Evolutionary conservation across 2,797 vertebrate species (phyloP), one percentile per base, ranked within the genome.

Genomic region (Eulemur mongoz): DNA sequence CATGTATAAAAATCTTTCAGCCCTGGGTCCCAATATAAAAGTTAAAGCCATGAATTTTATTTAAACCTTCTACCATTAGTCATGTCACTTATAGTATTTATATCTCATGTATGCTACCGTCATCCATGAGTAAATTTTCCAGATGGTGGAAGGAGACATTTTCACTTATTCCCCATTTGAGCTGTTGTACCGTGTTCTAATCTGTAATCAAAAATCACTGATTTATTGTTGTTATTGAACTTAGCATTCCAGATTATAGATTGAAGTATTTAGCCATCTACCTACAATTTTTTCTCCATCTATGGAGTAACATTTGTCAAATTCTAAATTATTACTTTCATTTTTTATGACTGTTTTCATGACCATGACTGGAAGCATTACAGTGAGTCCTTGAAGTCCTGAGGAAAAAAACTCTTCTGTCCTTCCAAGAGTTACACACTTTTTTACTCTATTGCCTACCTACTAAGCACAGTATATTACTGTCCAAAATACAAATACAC

Each of bases 191-290:
- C 7, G 2, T 52, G 30, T 72, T 81, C 67, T 88, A 18, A 43
- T 91, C 30, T 88, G 12, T 57, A 89, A 82, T 72, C 61, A 91
- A 57, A 92, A 85, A 54, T 86, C 52, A 72, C 2, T 81, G 25
- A 75, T 89, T 92, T 91, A 57, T 93, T 95, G 89, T 96, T 89
- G 35, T 76, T 76, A 40, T n/a, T 93, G 35, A 92, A 82, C 54
- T 89, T 38, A 72, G 84, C 70, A 63, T 89, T 92, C 30, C 73
- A 65, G 23, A 45, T 40, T 92, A 63, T 45, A 73, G 17, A 89
- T 59, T 30, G n/a, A 92, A 92, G 86, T 88, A 84, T 63, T 73
- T 73, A 89, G n/a, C 32, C 45, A 79, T 69, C 65, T 54, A 27
- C 23, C 93, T 79, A 95, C 1, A 7, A 0, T 45, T 35, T 73